Evolutionary conservation across 2,113 vertebrate species (phyloP), one percentile per base, ranked within the genome.

Genomic region (Oceanodroma tethys): DNA sequence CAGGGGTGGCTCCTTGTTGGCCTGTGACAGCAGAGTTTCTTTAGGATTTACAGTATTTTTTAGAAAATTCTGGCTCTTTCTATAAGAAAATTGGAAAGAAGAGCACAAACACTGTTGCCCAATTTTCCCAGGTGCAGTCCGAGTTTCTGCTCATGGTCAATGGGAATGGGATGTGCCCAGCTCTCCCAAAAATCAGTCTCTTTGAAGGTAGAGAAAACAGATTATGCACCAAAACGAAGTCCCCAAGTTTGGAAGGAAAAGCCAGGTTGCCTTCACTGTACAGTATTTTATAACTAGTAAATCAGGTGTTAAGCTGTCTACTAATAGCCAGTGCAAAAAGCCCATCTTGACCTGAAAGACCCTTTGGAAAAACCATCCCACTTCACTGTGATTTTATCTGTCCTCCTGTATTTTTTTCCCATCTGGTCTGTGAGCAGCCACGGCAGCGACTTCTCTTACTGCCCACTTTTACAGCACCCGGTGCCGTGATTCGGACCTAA

Each of bases 111-210:
- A 1, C 7, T 40, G 18, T 52, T 70, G n/a, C 20, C 38, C 17
- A 6, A 0, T 21, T 56, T 36, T 19, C 60, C 36, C 0, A 0
- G 18, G 20, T 29, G 30, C 22, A 38, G 22, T 25, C 1, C 0
- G 3, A 63, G 9, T 18, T 74, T 66, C 63, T 67, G 60, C 30
- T 73, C 26, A 2, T 2, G 13, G 36, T n/a, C 42, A 47, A 3
- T 20, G 34, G 53, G 66, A 86, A 15, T 0, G 0, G 21, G 5
- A 8, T 27, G 13, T 29, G 45, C 27, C 11, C 40, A n/a, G 58
- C 2, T 10, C 18, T 73, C 38, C 17, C 38, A 17, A 66, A 74
- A 67, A 38, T 25, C 34, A 48, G 12, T 8, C 26, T 73, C 19
- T 38, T 30, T 40, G 30, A 80, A 76, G 67, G 60, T 8, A 34